Percentiles rank a stretch among this genome's conserved stretches.
Conservation (phyloP, 2,113 vertebrate species). For the Micromys minutus region DNA sequence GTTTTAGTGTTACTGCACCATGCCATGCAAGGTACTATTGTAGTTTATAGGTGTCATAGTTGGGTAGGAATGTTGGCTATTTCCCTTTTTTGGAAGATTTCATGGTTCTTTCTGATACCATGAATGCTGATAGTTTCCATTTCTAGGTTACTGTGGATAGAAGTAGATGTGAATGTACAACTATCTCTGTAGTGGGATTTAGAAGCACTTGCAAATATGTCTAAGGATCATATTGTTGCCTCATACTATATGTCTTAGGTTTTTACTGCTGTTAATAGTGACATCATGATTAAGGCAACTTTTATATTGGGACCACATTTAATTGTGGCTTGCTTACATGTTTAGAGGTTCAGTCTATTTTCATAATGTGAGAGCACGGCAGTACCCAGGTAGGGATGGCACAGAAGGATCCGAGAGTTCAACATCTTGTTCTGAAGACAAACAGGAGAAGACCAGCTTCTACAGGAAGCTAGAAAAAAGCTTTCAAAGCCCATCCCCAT, state of each 20-base stretch:
- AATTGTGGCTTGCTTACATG: no score
- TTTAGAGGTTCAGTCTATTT: no score
- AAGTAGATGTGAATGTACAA: neutral
- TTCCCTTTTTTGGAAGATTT: neutral
- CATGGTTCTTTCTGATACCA: neutral
- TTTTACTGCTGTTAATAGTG: no score
- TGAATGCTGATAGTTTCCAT: neutral
- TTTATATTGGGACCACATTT: no score
- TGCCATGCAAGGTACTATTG: neutral
- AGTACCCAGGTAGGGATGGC: no score
- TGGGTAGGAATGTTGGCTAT: neutral
- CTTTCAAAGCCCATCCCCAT: no score
- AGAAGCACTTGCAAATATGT: neutral
- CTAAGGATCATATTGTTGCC: neutral
- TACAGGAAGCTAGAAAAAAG: no score
- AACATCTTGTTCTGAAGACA: no score
- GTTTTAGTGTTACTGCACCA: neutral
- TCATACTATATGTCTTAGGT: neutral
- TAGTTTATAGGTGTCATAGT: neutral
- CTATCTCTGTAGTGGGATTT: neutral
- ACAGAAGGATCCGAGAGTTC: no score
- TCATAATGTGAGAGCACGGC: no score
- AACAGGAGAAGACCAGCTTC: no score
- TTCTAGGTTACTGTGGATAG: neutral
- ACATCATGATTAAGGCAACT: no score